Base-by-base conservation (phyloP, 1,140 invertebrate genomes). In the Daktulosphaira vitifoliae region DNA sequence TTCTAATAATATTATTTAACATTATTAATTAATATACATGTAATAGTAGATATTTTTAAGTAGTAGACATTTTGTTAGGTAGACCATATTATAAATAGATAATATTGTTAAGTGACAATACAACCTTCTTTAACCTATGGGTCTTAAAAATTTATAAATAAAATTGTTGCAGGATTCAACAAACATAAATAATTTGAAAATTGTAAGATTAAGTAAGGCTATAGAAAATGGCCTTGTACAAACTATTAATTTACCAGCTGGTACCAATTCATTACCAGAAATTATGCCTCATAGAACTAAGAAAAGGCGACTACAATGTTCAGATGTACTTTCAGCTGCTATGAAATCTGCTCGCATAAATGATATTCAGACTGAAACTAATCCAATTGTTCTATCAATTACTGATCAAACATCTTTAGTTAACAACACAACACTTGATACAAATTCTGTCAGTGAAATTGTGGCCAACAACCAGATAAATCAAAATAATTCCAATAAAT, bases 331-430 rank as follows among this genome's bases (percentile, higher is more conserved):
- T 33, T 26, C 56, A 62, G 8, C 20, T 18, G 25, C 42, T 20
- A 48, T 48, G 16, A 33, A 62, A 20, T 33, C 42, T 62, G 56
- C 25, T 62, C 1, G 20, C 3, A 48, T 48, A 46, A 25, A 59
- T 20, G 18, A 20, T 46, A n/a, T 26, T 13, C 3, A n/a, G 8
- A 15, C 25, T 15, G 4, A 5, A 11, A 44, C 9, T n/a, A 37
- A 62, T 48, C 22, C 56, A 22, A 62, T 62, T 33, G 16, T 62
- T 62, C 44, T 62, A 48, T 46, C 42, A 29, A 25, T 62, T 62
- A 38, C 56, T 22, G 39, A 46, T 26, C 25, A 25, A 15, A 15
- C 56, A 7, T 42, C 38, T 29, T 26, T 62, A 25, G 9, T 22
- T 6, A 23, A 33, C 44, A 46, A 18, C 22, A 33, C 39, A 48